Evolutionary conservation across 2,888 invertebrate species (phyloP), one percentile per base, ranked within the genome.

Genomic region (Nephrotoma appendiculata): DNA sequence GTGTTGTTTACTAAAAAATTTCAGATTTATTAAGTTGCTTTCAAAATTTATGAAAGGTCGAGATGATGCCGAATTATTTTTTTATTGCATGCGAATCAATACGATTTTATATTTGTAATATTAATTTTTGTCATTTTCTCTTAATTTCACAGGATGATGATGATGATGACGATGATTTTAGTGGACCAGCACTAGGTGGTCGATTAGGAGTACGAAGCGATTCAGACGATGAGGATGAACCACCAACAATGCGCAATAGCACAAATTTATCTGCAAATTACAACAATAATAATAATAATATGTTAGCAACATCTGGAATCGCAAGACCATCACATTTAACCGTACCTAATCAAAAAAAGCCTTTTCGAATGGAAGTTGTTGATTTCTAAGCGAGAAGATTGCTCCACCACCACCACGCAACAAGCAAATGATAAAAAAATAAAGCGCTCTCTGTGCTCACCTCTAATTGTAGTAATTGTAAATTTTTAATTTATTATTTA

Each of bases 331-430:
- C 86, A 45, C 87, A 86, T 89, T 91, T 90, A 89, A 90, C 89
- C 89, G 90, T 91, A 90, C 91, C 91, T 91, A 89, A 90, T 89
- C 89, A 90, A 91, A 88, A 92, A 90, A 93, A 92, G 90, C 91
- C 92, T 87, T 93, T 93, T 89, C 93, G 93, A 90, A 93, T 94
- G 93, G 93, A 94, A 91, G 92, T 93, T 88, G 92, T 93, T 90
- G 92, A 93, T 89, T 93, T 92, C 91, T 93, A 91, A 92, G 88
- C 5, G 41, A 42, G 43, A 84, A 42, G 42, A 84, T 31, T 31
- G 3, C 31, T 31, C 31, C 31, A 31, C 41, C 12, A 84, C 71
- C 31, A 71, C n/a, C 31, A 1, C 71, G 3, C 7, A n/a, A 71
- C 31, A 9, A 31, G 31, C 31, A 31, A 31, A 31, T 31, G 31